Evolutionary conservation across 2,888 invertebrate genomes (phyloP).

Genomic region (Apodemia duryi): DNA sequence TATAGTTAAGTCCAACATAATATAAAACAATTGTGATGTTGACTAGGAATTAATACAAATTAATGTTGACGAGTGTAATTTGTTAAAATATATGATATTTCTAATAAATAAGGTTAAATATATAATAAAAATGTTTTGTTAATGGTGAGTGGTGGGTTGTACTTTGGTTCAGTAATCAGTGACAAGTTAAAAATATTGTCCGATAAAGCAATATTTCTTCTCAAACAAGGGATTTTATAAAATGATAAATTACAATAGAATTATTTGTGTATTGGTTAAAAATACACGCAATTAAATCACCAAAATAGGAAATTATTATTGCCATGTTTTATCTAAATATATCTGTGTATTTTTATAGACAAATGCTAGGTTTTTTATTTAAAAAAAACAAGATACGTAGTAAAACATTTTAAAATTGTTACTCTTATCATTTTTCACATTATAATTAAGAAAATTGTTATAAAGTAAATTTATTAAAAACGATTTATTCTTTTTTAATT

Average conservation of each 20-base stretch:
- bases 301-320: no score
- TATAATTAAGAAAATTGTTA: no score
- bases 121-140: slow-evolving; percentile 34
- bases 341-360: no score
- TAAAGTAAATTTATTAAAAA: no score
- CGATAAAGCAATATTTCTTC: not conserved
- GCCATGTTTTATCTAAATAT: no score
- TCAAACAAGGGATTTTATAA: not conserved
- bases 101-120: slow-evolving; percentile 42
- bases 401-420: no score
- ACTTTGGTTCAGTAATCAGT: slow-evolving; percentile 33
- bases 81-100: slow-evolving; percentile 62
- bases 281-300: no score
- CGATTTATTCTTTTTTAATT: no score
- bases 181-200: slow-evolving; percentile 27
- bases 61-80: slow-evolving; percentile 67
- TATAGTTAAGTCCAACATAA: slow-evolving; percentile 62
- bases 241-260: not conserved
- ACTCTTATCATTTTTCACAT: no score
- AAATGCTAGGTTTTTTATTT: no score
- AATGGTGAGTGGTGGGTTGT: slow-evolving; percentile 26
- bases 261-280: no score
- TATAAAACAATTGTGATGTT: slow-evolving; percentile 74
- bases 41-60: slow-evolving; percentile 65
- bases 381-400: no score